Evolutionary conservation across 2,797 vertebrate genomes (phyloP).

Genomic region (Silurus aristotelis): DNA sequence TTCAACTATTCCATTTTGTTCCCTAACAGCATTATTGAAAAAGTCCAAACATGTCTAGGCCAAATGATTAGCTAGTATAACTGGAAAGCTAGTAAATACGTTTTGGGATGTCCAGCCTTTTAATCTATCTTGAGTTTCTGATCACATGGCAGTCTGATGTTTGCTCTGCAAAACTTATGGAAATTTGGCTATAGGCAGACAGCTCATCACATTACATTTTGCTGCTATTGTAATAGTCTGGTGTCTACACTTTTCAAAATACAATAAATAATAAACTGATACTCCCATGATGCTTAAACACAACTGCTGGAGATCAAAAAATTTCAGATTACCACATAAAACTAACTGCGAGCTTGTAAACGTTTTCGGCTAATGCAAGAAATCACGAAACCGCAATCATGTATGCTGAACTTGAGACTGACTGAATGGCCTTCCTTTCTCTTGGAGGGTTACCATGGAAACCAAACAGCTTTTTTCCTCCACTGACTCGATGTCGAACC

Average conservation of each 20-base stretch:
- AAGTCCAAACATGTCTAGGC: neutral
- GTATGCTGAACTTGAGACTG: slow-evolving; percentile 30
- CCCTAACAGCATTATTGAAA: too few relatives aligned
- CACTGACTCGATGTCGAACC: slow-evolving; percentile 57
- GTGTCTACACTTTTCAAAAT: neutral
- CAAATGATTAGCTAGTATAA: neutral
- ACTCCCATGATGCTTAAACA: slow-evolving; percentile 1
- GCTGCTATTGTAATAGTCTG: neutral
- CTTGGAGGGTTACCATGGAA: slow-evolving; percentile 64
- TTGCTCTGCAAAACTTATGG: neutral
- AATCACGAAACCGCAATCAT: slow-evolving; percentile 30
- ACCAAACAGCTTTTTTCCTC: slow-evolving; percentile 64
- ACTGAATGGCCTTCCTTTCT: slow-evolving; percentile 39
- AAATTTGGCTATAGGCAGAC: neutral
- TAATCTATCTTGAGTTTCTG: neutral
- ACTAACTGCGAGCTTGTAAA: slow-evolving; percentile 36
- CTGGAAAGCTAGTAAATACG: neutral
- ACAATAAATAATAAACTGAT: neutral
- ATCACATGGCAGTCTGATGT: neutral
- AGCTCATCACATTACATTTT: neutral
- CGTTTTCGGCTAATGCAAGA: slow-evolving; percentile 28
- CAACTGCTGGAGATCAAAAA: slow-evolving; percentile 20
- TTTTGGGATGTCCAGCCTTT: neutral
- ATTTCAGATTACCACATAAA: slow-evolving; percentile 43
- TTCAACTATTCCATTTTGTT: neutral